Evolutionary conservation across 2,797 vertebrate species (phyloP).

Genomic region (Bradypodion ventrale): DNA sequence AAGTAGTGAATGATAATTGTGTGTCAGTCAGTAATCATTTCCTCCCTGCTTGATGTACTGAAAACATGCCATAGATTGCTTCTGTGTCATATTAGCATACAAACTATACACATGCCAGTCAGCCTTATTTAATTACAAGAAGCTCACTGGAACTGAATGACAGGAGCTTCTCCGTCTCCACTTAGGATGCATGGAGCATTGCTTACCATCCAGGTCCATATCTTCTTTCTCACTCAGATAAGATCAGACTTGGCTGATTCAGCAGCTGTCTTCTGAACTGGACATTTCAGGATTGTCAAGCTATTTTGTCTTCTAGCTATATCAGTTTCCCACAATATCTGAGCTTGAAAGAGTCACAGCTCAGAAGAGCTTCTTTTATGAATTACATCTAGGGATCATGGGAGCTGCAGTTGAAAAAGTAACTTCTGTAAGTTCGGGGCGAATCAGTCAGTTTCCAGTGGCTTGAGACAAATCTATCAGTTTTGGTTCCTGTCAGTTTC

Average conservation of each 20-base stretch:
- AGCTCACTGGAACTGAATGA: neutral
- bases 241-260: slow-evolving; percentile 24
- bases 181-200: rapidly evolving
- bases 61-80: slow-evolving; percentile 22
- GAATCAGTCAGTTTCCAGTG: neutral
- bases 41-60: slow-evolving; percentile 29
- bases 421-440: too few species aligned
- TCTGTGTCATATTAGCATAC: slow-evolving; percentile 17
- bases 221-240: slow-evolving; percentile 18
- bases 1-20: slow-evolving; percentile 47
- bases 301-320: neutral
- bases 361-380: too few species aligned
- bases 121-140: slow-evolving; percentile 13
- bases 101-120: neutral
- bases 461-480: neutral
- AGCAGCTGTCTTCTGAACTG: neutral
- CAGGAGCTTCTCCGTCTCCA: neutral
- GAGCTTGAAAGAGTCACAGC: too few species aligned
- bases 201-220: neutral
- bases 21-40: slow-evolving; percentile 40
- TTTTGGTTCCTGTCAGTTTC: neutral
- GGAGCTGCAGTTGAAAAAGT: neutral
- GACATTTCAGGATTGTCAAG: neutral
- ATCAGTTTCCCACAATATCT: too few species aligned
- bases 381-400: neutral